These are phyloP conservation scores for Eremophila alpestris DNA, from an alignment of 2,797 vertebrate genomes.

Conservation along the genomic window DNA sequence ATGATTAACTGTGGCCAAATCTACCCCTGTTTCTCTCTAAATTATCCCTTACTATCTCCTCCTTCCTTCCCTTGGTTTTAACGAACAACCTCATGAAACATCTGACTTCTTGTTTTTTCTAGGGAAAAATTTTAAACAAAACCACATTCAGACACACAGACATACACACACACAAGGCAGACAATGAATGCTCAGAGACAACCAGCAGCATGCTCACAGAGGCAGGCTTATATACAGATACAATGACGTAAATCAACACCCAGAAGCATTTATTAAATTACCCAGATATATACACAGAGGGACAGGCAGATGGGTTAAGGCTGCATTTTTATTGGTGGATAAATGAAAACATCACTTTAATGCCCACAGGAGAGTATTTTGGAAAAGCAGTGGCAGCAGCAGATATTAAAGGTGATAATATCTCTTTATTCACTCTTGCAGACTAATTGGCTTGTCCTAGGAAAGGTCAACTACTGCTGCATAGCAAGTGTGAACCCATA, in stretches of 20 bases:
- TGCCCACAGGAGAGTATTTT: constrained; percentile 31
- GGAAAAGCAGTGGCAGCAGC: background rate
- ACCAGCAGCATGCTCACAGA: constrained; percentile 37
- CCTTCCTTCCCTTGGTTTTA: constrained; percentile 39
- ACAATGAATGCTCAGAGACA: constrained; percentile 52
- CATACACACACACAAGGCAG: constrained; percentile 6
- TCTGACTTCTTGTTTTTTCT: constrained; percentile 51
- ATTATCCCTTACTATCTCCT: constrained; percentile 35
- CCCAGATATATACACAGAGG: constrained; percentile 54
- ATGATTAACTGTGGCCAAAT: constrained; percentile 33
- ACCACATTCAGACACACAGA: constrained; percentile 52
- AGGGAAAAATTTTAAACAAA: constrained; percentile 56
- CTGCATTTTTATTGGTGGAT: background rate
- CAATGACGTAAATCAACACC: constrained; percentile 67
- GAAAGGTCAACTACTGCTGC: constrained; percentile 25
- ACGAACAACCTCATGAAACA: constrained; percentile 9
- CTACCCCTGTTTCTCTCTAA: constrained; percentile 19
- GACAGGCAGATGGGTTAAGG: constrained; percentile 33
- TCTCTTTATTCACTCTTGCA: background rate
- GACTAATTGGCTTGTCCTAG: constrained; percentile 29
- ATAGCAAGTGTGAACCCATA: background rate
- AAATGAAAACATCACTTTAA: constrained; percentile 38
- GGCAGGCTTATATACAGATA: constrained; percentile 36
- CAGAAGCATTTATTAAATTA: constrained; percentile 66
- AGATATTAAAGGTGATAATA: constrained; percentile 39